These are phyloP conservation scores for Alaudala cheleensis DNA, from an alignment of 2,113 vertebrate genomes.

Conservation along the genomic window DNA sequence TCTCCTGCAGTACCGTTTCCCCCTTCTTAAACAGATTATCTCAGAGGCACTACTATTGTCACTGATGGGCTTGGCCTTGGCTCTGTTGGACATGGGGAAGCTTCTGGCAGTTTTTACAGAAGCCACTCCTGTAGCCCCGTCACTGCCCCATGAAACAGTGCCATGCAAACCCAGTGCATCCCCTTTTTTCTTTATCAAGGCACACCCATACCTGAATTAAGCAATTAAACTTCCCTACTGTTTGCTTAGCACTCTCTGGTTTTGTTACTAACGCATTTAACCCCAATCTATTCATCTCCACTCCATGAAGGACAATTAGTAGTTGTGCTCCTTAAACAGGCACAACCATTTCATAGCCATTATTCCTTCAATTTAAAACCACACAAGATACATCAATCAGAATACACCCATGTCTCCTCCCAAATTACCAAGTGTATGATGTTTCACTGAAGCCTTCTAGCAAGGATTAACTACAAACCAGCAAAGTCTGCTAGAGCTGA, in stretches of 20 bases:
- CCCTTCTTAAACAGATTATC: background rate
- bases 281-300: background rate
- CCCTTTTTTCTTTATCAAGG: background rate
- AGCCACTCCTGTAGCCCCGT: background rate
- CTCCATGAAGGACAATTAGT: background rate
- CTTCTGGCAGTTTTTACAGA: background rate
- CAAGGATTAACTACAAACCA: background rate
- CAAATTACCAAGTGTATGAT: background rate
- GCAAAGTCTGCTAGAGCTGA: background rate
- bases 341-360: background rate
- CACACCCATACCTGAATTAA: background rate
- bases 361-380: background rate
- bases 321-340: background rate
- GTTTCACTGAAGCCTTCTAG: background rate
- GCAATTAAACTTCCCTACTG: background rate
- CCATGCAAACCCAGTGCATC: background rate
- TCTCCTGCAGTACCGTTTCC: background rate
- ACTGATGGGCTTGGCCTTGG: background rate
- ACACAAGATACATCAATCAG: background rate
- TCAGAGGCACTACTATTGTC: accelerated
- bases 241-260: background rate
- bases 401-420: background rate
- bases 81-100: background rate
- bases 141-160: background rate
- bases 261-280: background rate